A percentile compares a stretch with the other conserved stretches of the same genome.
These are phyloP conservation scores for Catocala sponsa DNA, from an alignment of 2,888 invertebrate genomes.

Conservation along the genomic window DNA sequence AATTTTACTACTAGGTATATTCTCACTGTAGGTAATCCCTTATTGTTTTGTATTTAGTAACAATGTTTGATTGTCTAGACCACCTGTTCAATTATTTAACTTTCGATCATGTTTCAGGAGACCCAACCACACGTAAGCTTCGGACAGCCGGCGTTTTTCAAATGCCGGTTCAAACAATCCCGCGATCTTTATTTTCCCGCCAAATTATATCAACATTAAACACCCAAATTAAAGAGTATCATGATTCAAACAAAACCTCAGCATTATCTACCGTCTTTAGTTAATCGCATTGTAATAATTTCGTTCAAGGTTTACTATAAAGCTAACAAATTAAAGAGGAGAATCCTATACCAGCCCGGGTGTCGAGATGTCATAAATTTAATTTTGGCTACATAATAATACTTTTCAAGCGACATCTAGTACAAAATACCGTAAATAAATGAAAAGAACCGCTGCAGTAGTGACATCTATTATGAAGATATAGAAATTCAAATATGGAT, in stretches of 20 bases:
- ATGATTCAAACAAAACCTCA: too few relatives aligned
- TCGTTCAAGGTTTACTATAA: constrained; percentile 23
- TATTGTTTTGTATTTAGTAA: not conserved
- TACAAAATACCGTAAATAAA: not conserved
- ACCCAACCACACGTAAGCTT: constrained; percentile 41
- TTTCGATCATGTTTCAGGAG: constrained; percentile 46
- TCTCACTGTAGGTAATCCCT: not conserved
- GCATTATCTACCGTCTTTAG: constrained; percentile 9
- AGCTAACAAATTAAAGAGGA: constrained; percentile 19
- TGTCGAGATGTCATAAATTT: not conserved
- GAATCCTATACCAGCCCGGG: not conserved
- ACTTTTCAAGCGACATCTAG: constrained; percentile 33
- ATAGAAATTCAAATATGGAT: too few relatives aligned
- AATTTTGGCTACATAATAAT: constrained; percentile 19
- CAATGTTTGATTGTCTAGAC: constrained; percentile 14
- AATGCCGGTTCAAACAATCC: constrained; percentile 56
- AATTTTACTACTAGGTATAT: not conserved
- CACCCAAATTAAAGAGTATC: constrained; percentile 18
- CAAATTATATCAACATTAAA: constrained; percentile 45
- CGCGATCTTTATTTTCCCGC: constrained; percentile 54
- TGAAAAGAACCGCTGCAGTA: not conserved
- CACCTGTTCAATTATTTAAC: constrained; percentile 49
- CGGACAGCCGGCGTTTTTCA: constrained; percentile 66
- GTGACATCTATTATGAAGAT: constrained; percentile 27
- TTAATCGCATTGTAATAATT: constrained; percentile 22